Conservation (phyloP, 2,113 vertebrate genomes). For the Corydoras sp. region DNA sequence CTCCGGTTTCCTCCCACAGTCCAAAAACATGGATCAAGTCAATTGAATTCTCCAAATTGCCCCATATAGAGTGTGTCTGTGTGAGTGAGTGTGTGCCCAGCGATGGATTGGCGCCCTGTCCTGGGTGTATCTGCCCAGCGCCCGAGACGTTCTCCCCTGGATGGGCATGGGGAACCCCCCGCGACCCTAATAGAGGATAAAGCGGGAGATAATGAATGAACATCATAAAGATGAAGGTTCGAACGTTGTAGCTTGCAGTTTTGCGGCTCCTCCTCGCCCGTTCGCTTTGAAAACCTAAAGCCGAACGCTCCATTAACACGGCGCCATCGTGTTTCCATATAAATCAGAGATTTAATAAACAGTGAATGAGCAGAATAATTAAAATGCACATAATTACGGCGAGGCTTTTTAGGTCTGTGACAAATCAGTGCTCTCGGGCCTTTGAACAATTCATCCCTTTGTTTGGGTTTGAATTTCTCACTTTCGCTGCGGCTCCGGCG, state of each 20-base stretch:
- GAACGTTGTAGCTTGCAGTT: background rate
- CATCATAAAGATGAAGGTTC: background rate
- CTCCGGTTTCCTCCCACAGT: too few relatives aligned
- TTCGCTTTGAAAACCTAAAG: too few relatives aligned
- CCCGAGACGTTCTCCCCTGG: too few relatives aligned
- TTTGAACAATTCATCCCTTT: slow-evolving; percentile 18
- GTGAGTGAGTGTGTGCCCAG: too few relatives aligned
- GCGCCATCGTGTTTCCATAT: slow-evolving; percentile 20
- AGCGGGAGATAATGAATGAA: too few relatives aligned
- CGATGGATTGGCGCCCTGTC: too few relatives aligned
- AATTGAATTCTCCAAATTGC: too few relatives aligned
- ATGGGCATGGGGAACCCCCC: too few relatives aligned
- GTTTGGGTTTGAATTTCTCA: slow-evolving; percentile 18
- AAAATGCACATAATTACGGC: slow-evolving; percentile 31
- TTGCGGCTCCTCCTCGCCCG: background rate
- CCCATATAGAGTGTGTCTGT: too few relatives aligned
- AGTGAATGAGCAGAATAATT: slow-evolving; percentile 24
- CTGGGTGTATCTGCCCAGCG: too few relatives aligned
- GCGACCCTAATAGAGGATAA: too few relatives aligned
- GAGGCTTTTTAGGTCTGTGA: slow-evolving; percentile 16
- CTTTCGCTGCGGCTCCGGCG: background rate
- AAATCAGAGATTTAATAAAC: slow-evolving; percentile 34
- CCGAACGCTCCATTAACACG: slow-evolving; percentile 24
- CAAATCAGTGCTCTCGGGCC: slow-evolving; percentile 11
- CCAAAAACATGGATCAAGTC: too few relatives aligned